Percentiles rank a stretch among this genome's conserved stretches.
Conservation (phyloP, 2,888 invertebrate genomes). For the Tryphoninae sp. region DNA sequence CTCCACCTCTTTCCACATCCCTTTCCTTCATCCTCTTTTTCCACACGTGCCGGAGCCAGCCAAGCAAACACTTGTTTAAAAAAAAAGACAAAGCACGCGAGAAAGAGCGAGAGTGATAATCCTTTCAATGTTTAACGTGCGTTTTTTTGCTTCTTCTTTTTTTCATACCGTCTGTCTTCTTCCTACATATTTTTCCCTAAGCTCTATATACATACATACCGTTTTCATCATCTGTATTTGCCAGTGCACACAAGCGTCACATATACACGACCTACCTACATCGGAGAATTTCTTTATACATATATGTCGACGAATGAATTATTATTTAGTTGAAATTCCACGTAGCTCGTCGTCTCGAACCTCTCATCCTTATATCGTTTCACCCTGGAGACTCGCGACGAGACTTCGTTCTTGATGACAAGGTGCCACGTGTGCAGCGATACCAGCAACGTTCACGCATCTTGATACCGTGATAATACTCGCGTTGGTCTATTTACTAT, state of each 20-base stretch:
- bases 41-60: background rate
- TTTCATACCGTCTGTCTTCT: background rate
- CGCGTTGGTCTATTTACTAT: conserved; percentile 54
- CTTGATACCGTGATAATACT: conserved; percentile 35
- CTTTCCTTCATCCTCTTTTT: conserved; percentile 15
- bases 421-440: too few species aligned
- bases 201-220: too few species aligned
- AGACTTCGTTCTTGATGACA: too few species aligned
- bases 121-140: conserved; percentile 22
- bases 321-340: too few species aligned
- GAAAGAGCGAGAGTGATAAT: conserved; percentile 26
- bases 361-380: too few species aligned
- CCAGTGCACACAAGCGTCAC: too few species aligned
- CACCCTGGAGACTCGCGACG: too few species aligned
- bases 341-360: too few species aligned
- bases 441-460: conserved; percentile 1
- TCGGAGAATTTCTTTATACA: background rate
- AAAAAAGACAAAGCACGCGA: background rate
- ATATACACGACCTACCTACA: too few species aligned
- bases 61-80: conserved; percentile 1
- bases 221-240: too few species aligned
- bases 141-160: background rate
- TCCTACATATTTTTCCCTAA: too few species aligned
- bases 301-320: background rate
- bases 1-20: background rate